phyloP scores from a whole-genome alignment of 2,888 invertebrate species.

The Watsonalla binaria region DNA sequence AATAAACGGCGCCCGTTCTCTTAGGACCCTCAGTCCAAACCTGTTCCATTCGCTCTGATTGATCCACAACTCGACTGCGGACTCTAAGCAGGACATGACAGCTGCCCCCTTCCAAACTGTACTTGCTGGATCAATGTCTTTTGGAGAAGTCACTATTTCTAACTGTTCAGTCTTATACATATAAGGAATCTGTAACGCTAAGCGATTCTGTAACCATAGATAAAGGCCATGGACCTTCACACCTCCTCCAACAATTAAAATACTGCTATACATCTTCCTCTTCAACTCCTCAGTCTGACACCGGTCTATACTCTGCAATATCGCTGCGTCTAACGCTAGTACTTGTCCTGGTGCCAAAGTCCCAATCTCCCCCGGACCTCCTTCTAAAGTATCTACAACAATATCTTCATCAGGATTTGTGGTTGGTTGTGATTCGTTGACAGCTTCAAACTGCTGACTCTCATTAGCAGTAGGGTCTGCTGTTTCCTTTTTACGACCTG shows the following conservation, averaged over 20 bases:
- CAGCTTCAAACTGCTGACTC: slow-evolving; percentile 68
- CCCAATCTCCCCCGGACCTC: slow-evolving; percentile 81
- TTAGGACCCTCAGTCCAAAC: slow-evolving; percentile 88
- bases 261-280: slow-evolving; percentile 95
- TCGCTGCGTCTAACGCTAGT: slow-evolving; percentile 92
- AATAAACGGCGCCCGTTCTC: slow-evolving; percentile 95
- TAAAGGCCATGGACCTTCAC: slow-evolving; percentile 90
- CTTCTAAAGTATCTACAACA: slow-evolving; percentile 82
- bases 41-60: slow-evolving; percentile 91
- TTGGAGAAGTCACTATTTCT: slow-evolving; percentile 93
- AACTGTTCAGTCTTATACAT: slow-evolving; percentile 88
- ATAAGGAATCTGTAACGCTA: slow-evolving; percentile 90
- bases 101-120: slow-evolving; percentile 97
- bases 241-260: slow-evolving; percentile 94
- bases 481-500: slow-evolving; percentile 80
- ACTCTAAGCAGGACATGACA: slow-evolving; percentile 94
- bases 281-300: slow-evolving; percentile 93
- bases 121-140: slow-evolving; percentile 94
- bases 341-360: slow-evolving; percentile 87
- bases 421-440: slow-evolving; percentile 69
- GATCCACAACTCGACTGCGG: slow-evolving; percentile 96
- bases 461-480: slow-evolving; percentile 63
- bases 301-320: slow-evolving; percentile 93
- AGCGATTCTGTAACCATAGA: slow-evolving; percentile 92
- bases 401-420: slow-evolving; percentile 83